Evolutionary conservation across 2,113 vertebrate genomes (phyloP), one percentile per base, ranked within the genome.

Genomic region (Calonectris borealis): DNA sequence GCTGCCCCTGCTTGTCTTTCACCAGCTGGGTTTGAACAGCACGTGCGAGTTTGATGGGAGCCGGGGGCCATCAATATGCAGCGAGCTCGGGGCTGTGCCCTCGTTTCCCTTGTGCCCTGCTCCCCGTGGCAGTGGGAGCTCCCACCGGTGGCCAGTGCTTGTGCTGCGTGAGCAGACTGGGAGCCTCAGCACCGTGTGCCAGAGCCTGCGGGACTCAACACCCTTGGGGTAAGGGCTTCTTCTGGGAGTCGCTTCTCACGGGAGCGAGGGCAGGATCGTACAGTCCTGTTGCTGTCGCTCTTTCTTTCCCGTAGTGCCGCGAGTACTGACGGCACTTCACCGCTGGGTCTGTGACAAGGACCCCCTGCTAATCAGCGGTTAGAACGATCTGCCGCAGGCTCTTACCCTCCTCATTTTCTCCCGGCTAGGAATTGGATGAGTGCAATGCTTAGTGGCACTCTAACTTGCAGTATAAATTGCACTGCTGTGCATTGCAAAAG

Each of bases 381-480:
- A 48, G 83, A 61, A 31, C 29, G 16, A 16, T 36, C 69, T 62
- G 68, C 70, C 0, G 6, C 2, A 5, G 40, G 65, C 88, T 85
- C 95, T 95, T 91, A 84, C 96, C 95, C 95, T 97, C 92, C 76
- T 83, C 62, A 49, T 93, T 92, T 70, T 60, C 66, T 83, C 83
- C 85, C 26, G 3, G 40, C 64, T 7, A 18, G 65, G 51, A 57
- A 58, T 12, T 14, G 86, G 83, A 42, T 54, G 90, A 70, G 81
- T 8, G 81, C 51, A 3, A 22, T 31, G 66, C 81, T 42, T 12
- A 19, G 51, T 4, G 61, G 58, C 98, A 96, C 97, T 97, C 97
- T 95, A 95, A 95, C 97, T 88, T 96, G 94, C 97, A 84, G 98
- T 97, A 98, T 98, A 97, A 98, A 98, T 98, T 98, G 98, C 96